Percentiles rank a stretch among this genome's conserved stretches.
Conservation (phyloP, 64 coral and sea anemone species). For the Anthopleura sola region DNA sequence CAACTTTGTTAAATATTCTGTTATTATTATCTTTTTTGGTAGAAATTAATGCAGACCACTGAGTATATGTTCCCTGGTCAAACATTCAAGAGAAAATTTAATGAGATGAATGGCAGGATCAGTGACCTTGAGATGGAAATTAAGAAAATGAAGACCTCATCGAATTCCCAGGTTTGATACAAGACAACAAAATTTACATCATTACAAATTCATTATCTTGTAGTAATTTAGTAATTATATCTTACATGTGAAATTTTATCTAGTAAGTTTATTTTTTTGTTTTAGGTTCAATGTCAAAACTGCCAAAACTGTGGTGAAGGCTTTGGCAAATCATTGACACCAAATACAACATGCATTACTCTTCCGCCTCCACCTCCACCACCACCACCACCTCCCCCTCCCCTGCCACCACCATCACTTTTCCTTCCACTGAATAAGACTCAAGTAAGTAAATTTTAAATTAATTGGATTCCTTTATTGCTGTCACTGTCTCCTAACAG, state of each 20-base stretch:
- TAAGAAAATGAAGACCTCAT: slow-evolving; percentile 22
- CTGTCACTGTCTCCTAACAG: no score
- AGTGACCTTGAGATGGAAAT: slow-evolving; percentile 40
- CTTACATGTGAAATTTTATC: background rate
- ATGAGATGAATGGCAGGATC: slow-evolving; percentile 22
- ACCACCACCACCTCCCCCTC: slow-evolving; percentile 32
- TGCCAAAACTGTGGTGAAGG: background rate
- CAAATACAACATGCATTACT: background rate
- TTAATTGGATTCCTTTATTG: no score
- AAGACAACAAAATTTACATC: background rate
- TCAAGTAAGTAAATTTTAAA: background rate
- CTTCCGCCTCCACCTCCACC: slow-evolving; percentile 38
- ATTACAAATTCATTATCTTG: no score
- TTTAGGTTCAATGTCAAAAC: background rate
- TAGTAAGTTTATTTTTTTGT: background rate
- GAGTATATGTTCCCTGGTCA: background rate
- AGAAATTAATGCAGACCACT: slow-evolving; percentile 8
- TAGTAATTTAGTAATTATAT: background rate
- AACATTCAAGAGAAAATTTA: slow-evolving; percentile 33
- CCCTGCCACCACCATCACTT: background rate
- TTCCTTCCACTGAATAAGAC: background rate
- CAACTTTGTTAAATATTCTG: no score
- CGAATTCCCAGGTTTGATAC: background rate
- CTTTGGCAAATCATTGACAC: background rate
- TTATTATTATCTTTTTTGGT: background rate